Percentiles rank a stretch among this genome's conserved stretches.
Evolutionary conservation across 2,888 invertebrate species (phyloP).

Genomic region (Busseola fusca): DNA sequence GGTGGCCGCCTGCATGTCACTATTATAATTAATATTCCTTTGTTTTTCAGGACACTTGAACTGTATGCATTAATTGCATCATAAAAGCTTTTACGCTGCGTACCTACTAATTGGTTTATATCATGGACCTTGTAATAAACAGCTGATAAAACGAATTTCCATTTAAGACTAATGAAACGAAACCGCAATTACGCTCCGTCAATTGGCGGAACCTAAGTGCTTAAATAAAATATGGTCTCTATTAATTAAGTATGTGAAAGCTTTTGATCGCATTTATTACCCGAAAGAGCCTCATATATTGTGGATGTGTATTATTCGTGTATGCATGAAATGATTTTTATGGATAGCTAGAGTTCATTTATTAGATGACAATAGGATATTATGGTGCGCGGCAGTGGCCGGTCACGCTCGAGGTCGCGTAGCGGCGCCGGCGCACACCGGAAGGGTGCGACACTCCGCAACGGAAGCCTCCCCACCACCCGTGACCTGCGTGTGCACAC

Average conservation of each 20-base stretch:
- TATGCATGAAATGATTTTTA: slow-evolving; percentile 69
- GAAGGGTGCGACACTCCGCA: slow-evolving; percentile 86
- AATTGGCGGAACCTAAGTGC: slow-evolving; percentile 38
- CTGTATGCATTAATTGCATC: slow-evolving; percentile 77
- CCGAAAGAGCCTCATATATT: slow-evolving; percentile 47
- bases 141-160: slow-evolving; percentile 66
- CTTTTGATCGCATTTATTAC: slow-evolving; percentile 42
- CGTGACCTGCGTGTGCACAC: slow-evolving; percentile 80
- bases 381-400: slow-evolving; percentile 68
- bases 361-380: slow-evolving; percentile 81
- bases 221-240: slow-evolving; percentile 46
- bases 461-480: slow-evolving; percentile 83
- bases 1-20: slow-evolving; percentile 75
- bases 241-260: slow-evolving; percentile 41
- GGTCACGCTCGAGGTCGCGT: slow-evolving; percentile 78
- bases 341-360: slow-evolving; percentile 73
- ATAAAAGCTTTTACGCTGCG: slow-evolving; percentile 76
- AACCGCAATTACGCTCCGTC: slow-evolving; percentile 44
- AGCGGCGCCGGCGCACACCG: slow-evolving; percentile 81
- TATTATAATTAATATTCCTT: slow-evolving; percentile 80
- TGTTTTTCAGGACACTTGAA: slow-evolving; percentile 78
- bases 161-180: slow-evolving; percentile 63
- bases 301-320: slow-evolving; percentile 36
- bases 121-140: slow-evolving; percentile 69
- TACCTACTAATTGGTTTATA: slow-evolving; percentile 75